Base-by-base conservation (phyloP, 2,888 invertebrate genomes). In the Lepidocyrtinus sp. region DNA sequence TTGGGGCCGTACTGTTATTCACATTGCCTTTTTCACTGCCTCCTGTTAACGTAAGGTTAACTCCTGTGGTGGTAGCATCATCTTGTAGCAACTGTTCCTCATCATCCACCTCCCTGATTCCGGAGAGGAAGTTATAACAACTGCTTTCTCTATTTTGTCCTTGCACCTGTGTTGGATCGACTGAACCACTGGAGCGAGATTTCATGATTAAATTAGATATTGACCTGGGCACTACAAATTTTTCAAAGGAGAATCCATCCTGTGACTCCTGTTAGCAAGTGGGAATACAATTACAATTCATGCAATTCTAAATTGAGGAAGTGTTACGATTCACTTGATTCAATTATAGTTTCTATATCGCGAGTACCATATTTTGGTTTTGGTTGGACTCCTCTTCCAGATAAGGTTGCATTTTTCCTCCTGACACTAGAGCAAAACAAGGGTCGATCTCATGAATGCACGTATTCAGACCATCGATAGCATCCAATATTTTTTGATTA, bases 151-250 rank as follows among this genome's bases (percentile, higher is more conserved):
- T 50, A 68, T 73, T 78, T 63, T 78, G 78, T 67, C 67, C 24
- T 36, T 64, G 67, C 50, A 55, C 22, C 63, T 50, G 50, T 2
- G n/a, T 1, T 7, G 78, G 78, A 68, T 73, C 73, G 67, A 78
- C 78, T 21, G 78, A 73, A 68, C 78, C 73, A 63, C 78, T 78
- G 67, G 73, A 78, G 71, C 82, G 75, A 75, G 81, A 81, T 75
- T 81, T 73, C 78, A 78, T 72, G 78, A 72, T 72, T 68, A 78
- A 73, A 78, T 78, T 78, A 73, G 78, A 78, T 73, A 78, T 78
- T 73, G 78, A 78, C 73, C 72, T 78, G 27, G 78, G 72, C 36
- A 73, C 61, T n/a, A 69, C 73, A 68, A 78, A 73, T 68, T 72
- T 78, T 78, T 78, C 78, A 7, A 68, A 67, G 9, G 72, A 72